Evolutionary conservation across 2,888 invertebrate genomes (phyloP).

Genomic region (Lagria hirta): DNA sequence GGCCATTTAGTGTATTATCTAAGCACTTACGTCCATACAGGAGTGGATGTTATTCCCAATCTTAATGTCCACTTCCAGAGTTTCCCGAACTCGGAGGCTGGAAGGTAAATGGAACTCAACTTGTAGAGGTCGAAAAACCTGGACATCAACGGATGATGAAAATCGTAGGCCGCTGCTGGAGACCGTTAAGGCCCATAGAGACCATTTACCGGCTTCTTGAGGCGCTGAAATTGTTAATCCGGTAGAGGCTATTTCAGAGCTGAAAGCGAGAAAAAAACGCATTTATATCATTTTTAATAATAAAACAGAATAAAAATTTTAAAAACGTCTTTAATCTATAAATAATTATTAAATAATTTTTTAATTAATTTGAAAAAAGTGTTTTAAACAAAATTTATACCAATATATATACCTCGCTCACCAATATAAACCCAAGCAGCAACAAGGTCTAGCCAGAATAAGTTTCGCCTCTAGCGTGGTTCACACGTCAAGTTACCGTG

Average conservation of each 20-base stretch:
- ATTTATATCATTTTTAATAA: constrained; percentile 1
- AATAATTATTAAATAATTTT: no score
- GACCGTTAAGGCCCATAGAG: constrained; percentile 64
- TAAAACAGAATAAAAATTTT: no score
- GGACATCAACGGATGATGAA: constrained; percentile 62
- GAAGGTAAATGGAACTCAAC: constrained; percentile 64
- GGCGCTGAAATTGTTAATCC: constrained; percentile 63
- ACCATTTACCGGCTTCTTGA: constrained; percentile 66
- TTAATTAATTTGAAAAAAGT: no score
- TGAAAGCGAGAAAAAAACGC: constrained; percentile 39
- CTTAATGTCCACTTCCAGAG: constrained; percentile 68
- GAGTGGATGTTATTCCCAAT: constrained; percentile 69
- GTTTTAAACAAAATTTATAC: no score
- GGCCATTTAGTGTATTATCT: no score
- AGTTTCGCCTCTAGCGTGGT: no score
- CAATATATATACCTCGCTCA: no score
- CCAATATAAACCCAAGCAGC: no score
- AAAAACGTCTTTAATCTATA: no score
- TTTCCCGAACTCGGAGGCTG: constrained; percentile 64
- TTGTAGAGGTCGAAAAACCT: constrained; percentile 65
- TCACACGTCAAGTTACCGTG: no score
- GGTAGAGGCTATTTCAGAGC: constrained; percentile 61
- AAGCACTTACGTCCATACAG: constrained; percentile 65
- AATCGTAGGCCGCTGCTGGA: constrained; percentile 57
- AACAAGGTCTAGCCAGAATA: no score